A percentile compares a stretch with the other conserved stretches of the same genome.
phyloP scores from a whole-genome alignment of 2,113 vertebrate genomes.

The Vimba vimba region DNA sequence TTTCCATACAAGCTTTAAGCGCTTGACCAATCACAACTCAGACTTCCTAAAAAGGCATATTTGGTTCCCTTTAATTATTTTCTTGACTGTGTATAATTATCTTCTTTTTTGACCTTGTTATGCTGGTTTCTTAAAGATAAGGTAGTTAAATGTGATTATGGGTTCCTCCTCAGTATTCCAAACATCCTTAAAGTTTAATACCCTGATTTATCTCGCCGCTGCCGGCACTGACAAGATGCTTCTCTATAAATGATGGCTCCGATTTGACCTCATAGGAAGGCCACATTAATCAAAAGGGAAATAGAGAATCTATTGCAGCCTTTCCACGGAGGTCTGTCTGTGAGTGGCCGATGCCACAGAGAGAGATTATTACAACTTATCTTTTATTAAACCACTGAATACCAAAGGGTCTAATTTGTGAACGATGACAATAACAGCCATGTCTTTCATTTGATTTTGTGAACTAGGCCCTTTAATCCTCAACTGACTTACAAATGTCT shows the following conservation, averaged over 20 bases:
- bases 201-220: conserved; percentile 49
- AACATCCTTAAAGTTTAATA: conserved; percentile 35
- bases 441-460: conserved; percentile 1
- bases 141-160: conserved; percentile 17
- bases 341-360: conserved; percentile 15
- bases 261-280: conserved; percentile 53
- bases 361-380: conserved; percentile 50
- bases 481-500: conserved; percentile 19
- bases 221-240: conserved; percentile 55
- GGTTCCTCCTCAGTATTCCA: not conserved
- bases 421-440: not conserved
- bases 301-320: conserved; percentile 33
- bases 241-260: conserved; percentile 50
- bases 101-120: not conserved
- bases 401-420: not conserved
- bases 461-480: not conserved
- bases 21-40: too few relatives aligned
- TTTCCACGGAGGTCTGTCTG: conserved; percentile 14
- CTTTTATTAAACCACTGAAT: conserved; percentile 52
- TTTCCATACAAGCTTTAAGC: too few relatives aligned
- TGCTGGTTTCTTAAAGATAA: not conserved
- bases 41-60: too few relatives aligned
- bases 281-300: conserved; percentile 58
- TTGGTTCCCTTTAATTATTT: not conserved
- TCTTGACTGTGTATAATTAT: not conserved